Evolutionary conservation across 2,113 vertebrate species (phyloP).

Genomic region (Varanus komodoensis): DNA sequence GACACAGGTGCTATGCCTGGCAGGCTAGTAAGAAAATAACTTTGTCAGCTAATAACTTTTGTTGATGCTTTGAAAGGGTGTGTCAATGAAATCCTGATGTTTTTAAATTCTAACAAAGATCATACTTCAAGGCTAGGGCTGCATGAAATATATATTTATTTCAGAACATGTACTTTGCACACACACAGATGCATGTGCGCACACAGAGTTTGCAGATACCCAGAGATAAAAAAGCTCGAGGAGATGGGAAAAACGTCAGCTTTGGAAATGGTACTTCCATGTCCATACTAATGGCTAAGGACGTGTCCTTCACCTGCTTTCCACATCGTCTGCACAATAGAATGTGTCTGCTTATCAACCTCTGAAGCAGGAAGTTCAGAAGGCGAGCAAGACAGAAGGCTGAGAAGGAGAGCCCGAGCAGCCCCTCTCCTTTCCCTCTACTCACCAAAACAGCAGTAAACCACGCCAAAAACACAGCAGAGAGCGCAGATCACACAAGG

Average conservation of each 20-base stretch:
- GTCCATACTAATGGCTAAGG: background rate
- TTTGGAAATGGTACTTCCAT: background rate
- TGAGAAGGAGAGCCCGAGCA: background rate
- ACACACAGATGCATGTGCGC: background rate
- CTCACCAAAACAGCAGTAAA: conserved; percentile 93
- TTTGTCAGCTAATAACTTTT: background rate
- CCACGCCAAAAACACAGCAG: conserved; percentile 88
- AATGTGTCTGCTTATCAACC: background rate
- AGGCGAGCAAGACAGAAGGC: too few relatives aligned
- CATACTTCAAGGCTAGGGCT: background rate
- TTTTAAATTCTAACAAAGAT: background rate
- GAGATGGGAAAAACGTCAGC: background rate
- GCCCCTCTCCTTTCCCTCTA: background rate
- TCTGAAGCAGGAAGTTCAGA: background rate
- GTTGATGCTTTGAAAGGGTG: background rate
- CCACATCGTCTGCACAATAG: background rate
- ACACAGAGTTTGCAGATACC: too few relatives aligned
- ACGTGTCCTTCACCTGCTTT: background rate
- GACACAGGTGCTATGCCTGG: background rate
- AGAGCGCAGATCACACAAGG: conserved; percentile 86
- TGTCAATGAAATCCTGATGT: too few relatives aligned
- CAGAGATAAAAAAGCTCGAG: background rate
- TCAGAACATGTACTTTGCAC: background rate
- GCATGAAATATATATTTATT: background rate
- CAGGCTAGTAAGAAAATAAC: background rate